A percentile compares a stretch with the other conserved stretches of the same genome.
These are phyloP conservation scores for Epicampocera succincta DNA, from an alignment of 2,888 invertebrate species.

Conservation along the genomic window DNA sequence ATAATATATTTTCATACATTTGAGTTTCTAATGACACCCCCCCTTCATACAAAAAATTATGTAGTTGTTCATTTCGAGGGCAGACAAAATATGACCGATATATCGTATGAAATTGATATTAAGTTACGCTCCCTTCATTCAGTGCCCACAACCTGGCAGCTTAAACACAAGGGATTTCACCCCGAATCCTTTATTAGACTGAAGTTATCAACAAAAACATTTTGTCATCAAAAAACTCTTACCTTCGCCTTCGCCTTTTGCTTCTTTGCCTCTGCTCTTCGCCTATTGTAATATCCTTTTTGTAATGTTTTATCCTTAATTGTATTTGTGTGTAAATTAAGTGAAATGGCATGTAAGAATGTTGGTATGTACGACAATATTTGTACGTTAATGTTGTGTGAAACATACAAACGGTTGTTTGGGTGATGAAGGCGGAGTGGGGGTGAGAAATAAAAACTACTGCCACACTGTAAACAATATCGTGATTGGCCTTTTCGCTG, in stretches of 20 bases:
- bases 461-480: neutral
- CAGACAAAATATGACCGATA: slow-evolving; percentile 32
- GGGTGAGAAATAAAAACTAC: no score
- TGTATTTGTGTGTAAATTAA: slow-evolving; percentile 17
- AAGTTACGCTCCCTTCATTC: neutral
- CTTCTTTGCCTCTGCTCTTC: slow-evolving; percentile 1
- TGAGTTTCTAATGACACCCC: slow-evolving; percentile 18
- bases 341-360: slow-evolving; percentile 46
- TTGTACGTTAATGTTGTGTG: neutral
- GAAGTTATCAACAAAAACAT: slow-evolving; percentile 25
- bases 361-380: neutral
- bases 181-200: slow-evolving; percentile 58
- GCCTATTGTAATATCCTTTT: slow-evolving; percentile 35
- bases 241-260: slow-evolving; percentile 40
- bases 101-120: slow-evolving; percentile 33
- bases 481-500: slow-evolving; percentile 39
- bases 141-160: slow-evolving; percentile 2
- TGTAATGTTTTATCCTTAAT: neutral
- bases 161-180: neutral
- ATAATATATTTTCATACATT: slow-evolving; percentile 11
- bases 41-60: slow-evolving; percentile 15
- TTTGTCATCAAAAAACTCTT: slow-evolving; percentile 13
- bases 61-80: neutral
- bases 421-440: no score
- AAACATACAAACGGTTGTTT: no score